Evolutionary conservation across 1,140 invertebrate genomes (phyloP), one percentile per base, ranked within the genome.

Genomic region (Camponotus floridanus): DNA sequence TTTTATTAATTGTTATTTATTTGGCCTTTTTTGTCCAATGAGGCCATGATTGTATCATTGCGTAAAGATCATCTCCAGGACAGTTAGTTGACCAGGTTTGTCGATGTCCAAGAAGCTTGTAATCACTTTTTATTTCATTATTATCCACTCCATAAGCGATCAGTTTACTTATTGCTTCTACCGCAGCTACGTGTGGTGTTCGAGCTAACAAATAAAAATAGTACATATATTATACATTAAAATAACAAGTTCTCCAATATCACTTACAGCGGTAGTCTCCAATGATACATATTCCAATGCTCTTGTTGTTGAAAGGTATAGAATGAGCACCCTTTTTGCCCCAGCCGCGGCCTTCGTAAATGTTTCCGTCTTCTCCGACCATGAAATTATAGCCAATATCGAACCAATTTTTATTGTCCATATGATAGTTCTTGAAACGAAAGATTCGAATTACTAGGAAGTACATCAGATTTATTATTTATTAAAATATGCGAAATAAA

Each of bases 271-370:
- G 78, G 70, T 88, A 96, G 81, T 93, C 92, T 45, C 96, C 96
- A 57, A 96, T 95, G 31, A 96, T 86, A 45, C 94, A 95, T 80
- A 96, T 95, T 86, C 96, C 96, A 36, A 96, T 92, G 13, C 95
- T 95, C 31, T 93, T 93, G 0, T 26, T 33, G 76, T 96, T 96
- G 87, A 95, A 96, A 7, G 70, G 26, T 5, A 70, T 64, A 0
- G 96, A 92, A 80, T 96, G 96, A 3, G 95, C 94, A 3, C 96
- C 96, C 1, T 92, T 80, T 57, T 92, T 92, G 26, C 92, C 92
- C 96, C 96, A 96, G 0, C 96, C 96, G 26, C 96, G 93, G 0
- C 95, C 96, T 90, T 96, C 96, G 85, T 96, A 96, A n/a, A 96
- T 91, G 42, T 95, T 95, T 3, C 96, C 96, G 78, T 96, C 95